Conservation (phyloP, 2,797 vertebrate genomes). For the Tamandua tetradactyla region DNA sequence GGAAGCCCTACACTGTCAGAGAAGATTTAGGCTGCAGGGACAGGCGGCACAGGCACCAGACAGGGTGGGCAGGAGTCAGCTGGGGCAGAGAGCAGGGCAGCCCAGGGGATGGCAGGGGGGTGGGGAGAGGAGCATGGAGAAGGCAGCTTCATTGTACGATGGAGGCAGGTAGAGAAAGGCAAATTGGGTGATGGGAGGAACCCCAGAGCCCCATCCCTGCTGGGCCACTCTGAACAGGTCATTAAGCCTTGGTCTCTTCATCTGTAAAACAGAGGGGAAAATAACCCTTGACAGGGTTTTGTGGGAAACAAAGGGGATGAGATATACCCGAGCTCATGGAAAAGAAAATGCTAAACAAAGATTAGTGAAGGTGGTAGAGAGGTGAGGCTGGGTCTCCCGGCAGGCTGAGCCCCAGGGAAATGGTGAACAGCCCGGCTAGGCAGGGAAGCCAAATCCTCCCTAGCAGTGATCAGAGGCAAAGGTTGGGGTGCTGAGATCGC, state of each 20-base stretch:
- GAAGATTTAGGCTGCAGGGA: neutral
- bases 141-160: neutral
- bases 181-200: neutral
- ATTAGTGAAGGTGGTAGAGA: no score
- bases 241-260: no score
- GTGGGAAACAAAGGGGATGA: no score
- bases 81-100: neutral
- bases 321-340: no score
- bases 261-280: no score
- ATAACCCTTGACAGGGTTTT: no score
- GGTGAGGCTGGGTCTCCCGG: neutral
- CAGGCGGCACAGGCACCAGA: neutral
- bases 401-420: neutral
- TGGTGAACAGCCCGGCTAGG: rapidly evolving
- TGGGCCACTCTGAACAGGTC: neutral
- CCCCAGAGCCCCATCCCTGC: neutral
- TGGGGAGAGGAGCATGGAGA: neutral
- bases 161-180: neutral
- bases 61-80: neutral
- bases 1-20: neutral
- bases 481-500: neutral
- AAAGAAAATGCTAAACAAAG: no score
- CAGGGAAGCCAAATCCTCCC: neutral
- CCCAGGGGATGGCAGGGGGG: neutral
- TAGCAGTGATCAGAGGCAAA: neutral